A percentile compares a stretch with the other conserved stretches of the same genome.
These are phyloP conservation scores for Caenorhabditis tropicalis DNA, from an alignment of 1,140 invertebrate genomes.

Conservation along the genomic window DNA sequence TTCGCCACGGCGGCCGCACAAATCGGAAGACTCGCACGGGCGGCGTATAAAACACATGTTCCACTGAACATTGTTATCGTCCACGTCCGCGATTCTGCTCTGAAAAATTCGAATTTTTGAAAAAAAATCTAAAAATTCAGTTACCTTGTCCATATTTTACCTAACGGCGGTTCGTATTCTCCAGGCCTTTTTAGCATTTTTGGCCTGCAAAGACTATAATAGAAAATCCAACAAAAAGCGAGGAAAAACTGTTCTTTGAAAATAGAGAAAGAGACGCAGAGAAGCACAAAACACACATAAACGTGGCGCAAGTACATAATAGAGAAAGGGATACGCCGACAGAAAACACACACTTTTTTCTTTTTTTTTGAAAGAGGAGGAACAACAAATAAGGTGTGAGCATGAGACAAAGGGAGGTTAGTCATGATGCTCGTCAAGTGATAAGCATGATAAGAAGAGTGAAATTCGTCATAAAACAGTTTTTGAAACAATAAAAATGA, in stretches of 20 bases:
- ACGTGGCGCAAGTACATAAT: neutral
- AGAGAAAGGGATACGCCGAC: neutral
- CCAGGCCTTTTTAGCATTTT: conserved; percentile 43
- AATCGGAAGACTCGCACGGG: conserved; percentile 79
- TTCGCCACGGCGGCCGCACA: conserved; percentile 78
- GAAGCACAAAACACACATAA: conserved; percentile 2
- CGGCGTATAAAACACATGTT: conserved; percentile 78
- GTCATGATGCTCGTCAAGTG: neutral
- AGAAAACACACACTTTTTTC: neutral
- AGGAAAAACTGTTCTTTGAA: neutral
- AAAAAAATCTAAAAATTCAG: neutral
- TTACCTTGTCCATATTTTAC: conserved; percentile 60
- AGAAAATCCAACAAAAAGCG: neutral
- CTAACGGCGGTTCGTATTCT: conserved; percentile 46
- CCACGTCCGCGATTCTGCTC: conserved; percentile 76
- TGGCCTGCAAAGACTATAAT: neutral
- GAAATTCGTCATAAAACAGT: neutral
- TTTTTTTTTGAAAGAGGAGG: neutral
- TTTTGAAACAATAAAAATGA: neutral
- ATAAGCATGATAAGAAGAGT: neutral
- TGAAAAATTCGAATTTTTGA: conserved; percentile 58
- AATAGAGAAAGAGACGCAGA: neutral
- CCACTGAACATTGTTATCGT: conserved; percentile 77
- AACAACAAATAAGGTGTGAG: neutral
- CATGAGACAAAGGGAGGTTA: neutral